phyloP scores from a whole-genome alignment of 2,113 vertebrate genomes.

The Pomatostomus ruficeps region DNA sequence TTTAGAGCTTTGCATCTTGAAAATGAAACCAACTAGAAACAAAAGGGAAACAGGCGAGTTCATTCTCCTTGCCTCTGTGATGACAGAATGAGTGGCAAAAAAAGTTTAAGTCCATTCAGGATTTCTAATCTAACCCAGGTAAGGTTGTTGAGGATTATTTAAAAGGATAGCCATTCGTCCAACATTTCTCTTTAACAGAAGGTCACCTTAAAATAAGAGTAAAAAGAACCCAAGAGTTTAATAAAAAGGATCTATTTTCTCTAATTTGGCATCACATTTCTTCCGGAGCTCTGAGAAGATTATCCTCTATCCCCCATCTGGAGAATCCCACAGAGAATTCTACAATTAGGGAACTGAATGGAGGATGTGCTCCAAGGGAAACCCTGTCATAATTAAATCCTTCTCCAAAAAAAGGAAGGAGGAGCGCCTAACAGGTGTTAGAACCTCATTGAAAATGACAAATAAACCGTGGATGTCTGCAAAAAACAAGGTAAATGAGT shows the following conservation, averaged over 20 bases:
- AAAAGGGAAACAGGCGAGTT: background rate
- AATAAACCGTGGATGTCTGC: background rate
- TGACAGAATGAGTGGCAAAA: background rate
- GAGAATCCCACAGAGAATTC: slow-evolving; percentile 54
- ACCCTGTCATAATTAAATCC: slow-evolving; percentile 46
- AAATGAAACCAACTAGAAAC: background rate
- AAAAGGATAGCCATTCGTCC: background rate
- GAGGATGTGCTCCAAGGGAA: slow-evolving; percentile 40
- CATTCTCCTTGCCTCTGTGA: background rate
- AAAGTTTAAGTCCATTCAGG: background rate
- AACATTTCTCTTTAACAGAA: background rate
- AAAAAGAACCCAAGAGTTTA: slow-evolving; percentile 44
- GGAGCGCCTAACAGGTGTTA: background rate
- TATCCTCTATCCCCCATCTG: slow-evolving; percentile 57
- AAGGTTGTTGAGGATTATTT: background rate
- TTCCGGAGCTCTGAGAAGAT: slow-evolving; percentile 55
- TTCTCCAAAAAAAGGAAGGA: slow-evolving; percentile 15
- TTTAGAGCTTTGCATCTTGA: background rate
- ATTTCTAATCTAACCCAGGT: slow-evolving; percentile 13
- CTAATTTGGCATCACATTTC: slow-evolving; percentile 61
- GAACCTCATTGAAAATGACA: background rate
- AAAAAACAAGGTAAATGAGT: background rate
- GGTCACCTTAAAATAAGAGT: slow-evolving; percentile 50
- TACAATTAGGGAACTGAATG: slow-evolving; percentile 51
- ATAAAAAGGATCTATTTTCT: slow-evolving; percentile 65